Percentiles rank a stretch among this genome's conserved stretches.
Conservation (phyloP, 1,140 invertebrate species). For the Brachionus angularis region DNA sequence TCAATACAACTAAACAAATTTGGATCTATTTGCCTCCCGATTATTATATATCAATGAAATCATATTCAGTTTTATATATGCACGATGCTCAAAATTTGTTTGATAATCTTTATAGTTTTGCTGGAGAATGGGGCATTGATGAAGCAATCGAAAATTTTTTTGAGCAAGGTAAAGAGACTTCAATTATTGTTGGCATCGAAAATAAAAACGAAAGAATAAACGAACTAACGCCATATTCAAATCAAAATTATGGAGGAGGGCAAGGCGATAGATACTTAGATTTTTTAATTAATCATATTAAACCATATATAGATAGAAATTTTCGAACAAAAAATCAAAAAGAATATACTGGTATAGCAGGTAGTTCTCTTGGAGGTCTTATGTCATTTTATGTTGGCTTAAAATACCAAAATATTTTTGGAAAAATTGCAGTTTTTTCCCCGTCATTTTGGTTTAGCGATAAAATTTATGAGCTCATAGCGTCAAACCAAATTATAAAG, state of each 20-base stretch:
- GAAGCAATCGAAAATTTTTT: constrained; percentile 19
- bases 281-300: constrained; percentile 29
- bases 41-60: constrained; percentile 19
- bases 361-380: constrained; percentile 34
- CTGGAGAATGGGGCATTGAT: constrained; percentile 40
- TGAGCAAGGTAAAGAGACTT: background rate
- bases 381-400: constrained; percentile 38
- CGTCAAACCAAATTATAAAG: background rate
- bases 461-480: background rate
- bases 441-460: constrained; percentile 37
- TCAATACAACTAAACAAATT: constrained; percentile 11
- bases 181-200: constrained; percentile 29
- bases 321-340: constrained; percentile 17
- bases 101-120: constrained; percentile 21
- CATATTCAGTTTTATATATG: constrained; percentile 37
- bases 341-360: constrained; percentile 16
- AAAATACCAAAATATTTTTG: constrained; percentile 30
- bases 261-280: constrained; percentile 29
- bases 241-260: constrained; percentile 36
- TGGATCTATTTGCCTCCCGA: constrained; percentile 42
- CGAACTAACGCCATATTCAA: constrained; percentile 29
- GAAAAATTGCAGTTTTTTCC: constrained; percentile 26
- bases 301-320: constrained; percentile 35
- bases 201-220: background rate
- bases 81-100: constrained; percentile 43